Evolutionary conservation across 2,888 invertebrate species (phyloP).

Genomic region (Diarsia dahlii): DNA sequence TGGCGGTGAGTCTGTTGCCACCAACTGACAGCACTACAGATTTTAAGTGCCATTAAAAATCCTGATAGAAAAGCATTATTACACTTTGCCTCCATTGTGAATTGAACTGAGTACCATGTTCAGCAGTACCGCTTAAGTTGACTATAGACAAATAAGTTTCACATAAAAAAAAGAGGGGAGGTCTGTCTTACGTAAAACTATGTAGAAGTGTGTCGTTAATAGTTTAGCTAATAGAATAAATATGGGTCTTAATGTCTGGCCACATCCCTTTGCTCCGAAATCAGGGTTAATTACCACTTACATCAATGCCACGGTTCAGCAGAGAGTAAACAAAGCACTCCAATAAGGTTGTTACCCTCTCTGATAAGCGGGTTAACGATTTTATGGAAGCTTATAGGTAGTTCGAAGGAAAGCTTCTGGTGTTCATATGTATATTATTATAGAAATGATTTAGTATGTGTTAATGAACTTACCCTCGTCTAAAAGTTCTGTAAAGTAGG

Average conservation of each 20-base stretch:
- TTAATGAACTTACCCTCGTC: not conserved
- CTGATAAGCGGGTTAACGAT: constrained; percentile 55
- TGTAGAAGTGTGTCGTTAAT: constrained; percentile 2
- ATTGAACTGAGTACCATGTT: not conserved
- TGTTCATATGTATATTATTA: not conserved
- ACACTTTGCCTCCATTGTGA: not conserved
- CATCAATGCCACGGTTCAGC: constrained; percentile 44
- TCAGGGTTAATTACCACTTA: constrained; percentile 68
- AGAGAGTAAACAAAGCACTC: constrained; percentile 57
- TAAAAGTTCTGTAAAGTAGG: too few species aligned
- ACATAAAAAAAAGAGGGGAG: not conserved
- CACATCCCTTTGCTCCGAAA: constrained; percentile 48
- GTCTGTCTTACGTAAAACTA: not conserved
- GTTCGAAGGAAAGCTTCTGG: constrained; percentile 13
- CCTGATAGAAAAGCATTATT: not conserved
- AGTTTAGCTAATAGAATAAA: constrained; percentile 45
- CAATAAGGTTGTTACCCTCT: constrained; percentile 56
- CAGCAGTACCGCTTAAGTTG: not conserved
- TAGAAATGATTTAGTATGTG: not conserved
- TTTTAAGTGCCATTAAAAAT: not conserved
- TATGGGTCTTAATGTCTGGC: constrained; percentile 17
- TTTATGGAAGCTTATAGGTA: constrained; percentile 17
- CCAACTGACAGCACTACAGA: not conserved
- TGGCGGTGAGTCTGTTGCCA: not conserved
- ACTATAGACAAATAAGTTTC: not conserved